Conservation (phyloP, 1,140 invertebrate genomes). For the Anastatus disparis region DNA sequence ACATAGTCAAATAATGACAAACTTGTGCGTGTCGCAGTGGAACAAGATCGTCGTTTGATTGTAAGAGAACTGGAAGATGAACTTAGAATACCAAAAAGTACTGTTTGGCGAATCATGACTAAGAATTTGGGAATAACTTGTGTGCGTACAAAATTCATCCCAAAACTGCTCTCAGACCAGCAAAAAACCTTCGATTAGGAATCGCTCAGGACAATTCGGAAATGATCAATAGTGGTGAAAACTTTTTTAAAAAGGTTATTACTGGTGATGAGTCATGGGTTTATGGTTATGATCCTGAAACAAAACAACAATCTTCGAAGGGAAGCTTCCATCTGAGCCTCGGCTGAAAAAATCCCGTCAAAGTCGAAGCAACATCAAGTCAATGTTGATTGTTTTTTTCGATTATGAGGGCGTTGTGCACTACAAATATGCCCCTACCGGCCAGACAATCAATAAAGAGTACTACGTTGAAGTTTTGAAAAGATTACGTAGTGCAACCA, state of each 20-base stretch:
- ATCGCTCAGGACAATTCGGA: conserved; percentile 54
- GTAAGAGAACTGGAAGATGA: background rate
- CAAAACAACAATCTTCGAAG: conserved; percentile 18
- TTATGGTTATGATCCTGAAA: conserved; percentile 40
- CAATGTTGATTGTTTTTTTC: conserved; percentile 2
- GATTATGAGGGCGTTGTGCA: background rate
- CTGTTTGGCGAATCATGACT: conserved; percentile 1
- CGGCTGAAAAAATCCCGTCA: conserved; percentile 10
- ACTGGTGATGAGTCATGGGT: conserved; percentile 50
- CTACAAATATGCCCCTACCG: conserved; percentile 11
- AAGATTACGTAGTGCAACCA: conserved; percentile 25
- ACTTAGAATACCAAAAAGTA: conserved; percentile 10
- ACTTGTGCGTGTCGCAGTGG: background rate
- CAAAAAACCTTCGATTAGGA: conserved; percentile 48
- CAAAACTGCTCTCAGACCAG: conserved; percentile 43
- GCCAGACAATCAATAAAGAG: conserved; percentile 27
- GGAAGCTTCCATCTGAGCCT: conserved; percentile 14
- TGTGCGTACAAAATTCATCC: conserved; percentile 18
- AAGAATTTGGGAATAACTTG: conserved; percentile 3
- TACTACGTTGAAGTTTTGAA: conserved; percentile 16
- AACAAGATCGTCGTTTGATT: conserved; percentile 19
- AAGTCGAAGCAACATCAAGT: background rate
- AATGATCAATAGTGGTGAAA: conserved; percentile 64
- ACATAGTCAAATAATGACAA: conserved; percentile 1
- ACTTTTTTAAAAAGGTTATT: conserved; percentile 55